Evolutionary conservation across 2,797 vertebrate genomes (phyloP), one percentile per base, ranked within the genome.

Genomic region (Smutsia gigantea): DNA sequence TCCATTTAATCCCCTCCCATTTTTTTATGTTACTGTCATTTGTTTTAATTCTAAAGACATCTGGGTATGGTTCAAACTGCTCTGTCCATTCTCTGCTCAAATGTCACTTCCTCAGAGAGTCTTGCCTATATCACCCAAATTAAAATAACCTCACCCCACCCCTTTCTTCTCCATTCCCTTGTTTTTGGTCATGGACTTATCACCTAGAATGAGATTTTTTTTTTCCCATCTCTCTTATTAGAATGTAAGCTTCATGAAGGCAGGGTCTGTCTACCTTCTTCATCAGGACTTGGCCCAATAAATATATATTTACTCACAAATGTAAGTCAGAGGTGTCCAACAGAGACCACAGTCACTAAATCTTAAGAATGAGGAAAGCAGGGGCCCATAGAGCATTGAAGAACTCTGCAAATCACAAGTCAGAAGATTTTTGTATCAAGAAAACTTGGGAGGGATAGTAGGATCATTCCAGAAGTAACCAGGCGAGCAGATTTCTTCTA

Each of bases 41-140:
- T 71, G 87, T 84, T 94, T 95, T 71, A 84, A 77, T 93, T 57
- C 19, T 85, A 86, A 93, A 39, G 37, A 29, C 42, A 18, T 75
- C 39, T 37, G 21, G 59, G 15, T 39, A 5, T 68, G 12, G 8
- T 29, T 96, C 14, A 94, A 51, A 51, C 37, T 57, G 1, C 55
- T 37, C 29, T 71, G 0, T 90, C 49, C 34, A 12, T 27, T 49
- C 5, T 90, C 29, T 88, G 23, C n/a, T 79, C 18, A 8, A 66
- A 71, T 66, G 10, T 46, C 55, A 46, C 69, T 87, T 96, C 88
- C 55, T 66, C 61, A 63, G 46, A 83, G 34, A 87, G 14, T 23
- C 4, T 53, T 61, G 14, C 53, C 57, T 27, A 10, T 18, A 5
- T 71, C 10, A 23, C 51, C 11, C 19, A 66, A 39, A n/a, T 85